A percentile compares a stretch with the other conserved stretches of the same genome.
Conservation (phyloP, 2,797 vertebrate species). For the Acrossocheilus fasciatus region DNA sequence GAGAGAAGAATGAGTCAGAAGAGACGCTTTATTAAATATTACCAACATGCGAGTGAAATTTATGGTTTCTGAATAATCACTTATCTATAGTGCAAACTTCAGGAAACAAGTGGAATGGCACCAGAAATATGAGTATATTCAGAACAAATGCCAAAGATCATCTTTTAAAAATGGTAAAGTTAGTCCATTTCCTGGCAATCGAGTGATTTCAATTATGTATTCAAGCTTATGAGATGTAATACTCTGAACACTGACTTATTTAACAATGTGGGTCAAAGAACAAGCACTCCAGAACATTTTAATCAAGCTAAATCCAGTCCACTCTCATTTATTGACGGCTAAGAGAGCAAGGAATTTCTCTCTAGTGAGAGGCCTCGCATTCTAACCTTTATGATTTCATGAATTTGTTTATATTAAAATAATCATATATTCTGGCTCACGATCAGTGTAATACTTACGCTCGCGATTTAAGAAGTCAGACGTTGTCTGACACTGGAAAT, state of each 20-base stretch:
- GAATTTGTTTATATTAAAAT: slow-evolving; percentile 2
- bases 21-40: slow-evolving; percentile 16
- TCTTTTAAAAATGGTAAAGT: not conserved
- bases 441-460: not conserved
- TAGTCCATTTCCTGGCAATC: not conserved
- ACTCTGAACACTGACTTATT: slow-evolving; percentile 48
- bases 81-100: not conserved
- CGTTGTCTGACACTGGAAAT: not conserved
- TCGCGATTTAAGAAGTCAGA: not conserved
- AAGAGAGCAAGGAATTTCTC: slow-evolving; percentile 4
- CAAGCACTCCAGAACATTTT: slow-evolving; percentile 51
- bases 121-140: not conserved
- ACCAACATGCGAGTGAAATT: not conserved
- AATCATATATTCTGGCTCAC: not conserved
- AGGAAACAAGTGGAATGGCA: not conserved
- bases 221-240: slow-evolving; percentile 41
- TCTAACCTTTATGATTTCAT: not conserved
- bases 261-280: slow-evolving; percentile 57
- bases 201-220: slow-evolving; percentile 48
- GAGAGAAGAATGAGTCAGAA: slow-evolving; percentile 53
- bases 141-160: not conserved
- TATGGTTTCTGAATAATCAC: not conserved
- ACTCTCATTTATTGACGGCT: not conserved
- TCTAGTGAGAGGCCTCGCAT: not conserved
- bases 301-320: slow-evolving; percentile 57